Conservation (phyloP, 1,140 invertebrate genomes). For the Camponotus floridanus region DNA sequence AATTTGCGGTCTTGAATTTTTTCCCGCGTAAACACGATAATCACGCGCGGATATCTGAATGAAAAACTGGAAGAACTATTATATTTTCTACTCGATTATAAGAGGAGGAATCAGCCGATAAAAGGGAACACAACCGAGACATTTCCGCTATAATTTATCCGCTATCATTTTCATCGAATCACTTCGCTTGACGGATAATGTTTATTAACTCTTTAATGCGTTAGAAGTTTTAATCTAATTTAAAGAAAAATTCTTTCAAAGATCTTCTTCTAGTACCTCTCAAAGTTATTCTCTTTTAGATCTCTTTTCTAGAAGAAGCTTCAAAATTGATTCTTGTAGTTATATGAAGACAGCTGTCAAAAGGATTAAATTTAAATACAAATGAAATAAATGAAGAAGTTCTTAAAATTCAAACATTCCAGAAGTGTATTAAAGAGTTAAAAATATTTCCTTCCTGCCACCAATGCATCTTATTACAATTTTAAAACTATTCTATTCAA, state of each 20-base stretch:
- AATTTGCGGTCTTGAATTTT: constrained; percentile 25
- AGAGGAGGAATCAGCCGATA: background rate
- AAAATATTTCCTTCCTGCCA: background rate
- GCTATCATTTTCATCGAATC: background rate
- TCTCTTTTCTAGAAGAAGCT: too few species aligned
- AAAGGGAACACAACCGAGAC: background rate
- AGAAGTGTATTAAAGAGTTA: background rate
- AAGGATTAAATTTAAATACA: too few species aligned
- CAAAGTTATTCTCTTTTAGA: background rate
- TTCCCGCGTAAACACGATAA: background rate
- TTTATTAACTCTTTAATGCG: constrained; percentile 15
- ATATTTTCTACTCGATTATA: constrained; percentile 7
- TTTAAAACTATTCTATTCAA: background rate
- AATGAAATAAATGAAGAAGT: background rate
- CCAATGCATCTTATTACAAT: background rate
- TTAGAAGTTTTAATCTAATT: background rate
- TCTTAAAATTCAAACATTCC: background rate
- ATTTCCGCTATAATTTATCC: constrained; percentile 10
- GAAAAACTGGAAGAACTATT: constrained; percentile 3
- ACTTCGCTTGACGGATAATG: background rate
- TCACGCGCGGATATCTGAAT: background rate
- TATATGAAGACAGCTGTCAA: too few species aligned
- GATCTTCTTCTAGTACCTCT: background rate
- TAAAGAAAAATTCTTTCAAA: background rate
- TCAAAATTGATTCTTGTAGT: too few species aligned